Base-by-base conservation (phyloP, 1,140 invertebrate genomes). In the Anagrus nilaparvatae region DNA sequence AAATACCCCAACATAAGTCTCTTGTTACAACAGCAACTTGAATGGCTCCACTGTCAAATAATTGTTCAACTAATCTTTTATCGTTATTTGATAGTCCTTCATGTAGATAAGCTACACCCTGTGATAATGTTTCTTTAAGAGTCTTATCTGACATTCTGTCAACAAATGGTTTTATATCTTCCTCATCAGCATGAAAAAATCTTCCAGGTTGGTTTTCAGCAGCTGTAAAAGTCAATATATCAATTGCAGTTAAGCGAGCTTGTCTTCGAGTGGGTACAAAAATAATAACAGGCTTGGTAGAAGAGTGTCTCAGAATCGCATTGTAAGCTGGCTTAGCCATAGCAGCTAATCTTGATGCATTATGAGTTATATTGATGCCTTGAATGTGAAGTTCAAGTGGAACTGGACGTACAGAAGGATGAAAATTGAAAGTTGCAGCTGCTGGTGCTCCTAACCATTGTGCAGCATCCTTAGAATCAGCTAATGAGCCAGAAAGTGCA, bases 301-400 rank as follows among this genome's bases (percentile, higher is more conserved):
- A 78, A 37, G 89, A 89, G 56, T 95, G 79, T 29, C 87, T 78
- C 2, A 86, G 50, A n/a, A 99, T 88, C 1, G 90, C 82, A 59
- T 96, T 93, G 65, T 97, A 99, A 0, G 92, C 84, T 0, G 96
- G 96, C 61, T 97, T 97, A 0, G 87, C 84, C 97, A 99, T 99
- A 0, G 95, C 90, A 3, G 95, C 82, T 2, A 99, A 73, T 18
- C 97, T 75, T 0, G 94, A 93, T 3, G 87, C 87, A 60, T 96
- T 97, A 67, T 99, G 95, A 0, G 91, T 95, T 10, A 98, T 89
- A 69, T 98, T 99, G 61, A 97, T 92, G 9, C 95, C 93, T 73
- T 87, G 69, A 33, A 99, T 92, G 56, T 97, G 91, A 18, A 99
- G 67, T 63, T 99, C 94, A 5, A 99, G 63, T 0, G 92, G 91